Base-by-base conservation (phyloP, 2,797 vertebrate genomes). In the Clarias pachynema region DNA sequence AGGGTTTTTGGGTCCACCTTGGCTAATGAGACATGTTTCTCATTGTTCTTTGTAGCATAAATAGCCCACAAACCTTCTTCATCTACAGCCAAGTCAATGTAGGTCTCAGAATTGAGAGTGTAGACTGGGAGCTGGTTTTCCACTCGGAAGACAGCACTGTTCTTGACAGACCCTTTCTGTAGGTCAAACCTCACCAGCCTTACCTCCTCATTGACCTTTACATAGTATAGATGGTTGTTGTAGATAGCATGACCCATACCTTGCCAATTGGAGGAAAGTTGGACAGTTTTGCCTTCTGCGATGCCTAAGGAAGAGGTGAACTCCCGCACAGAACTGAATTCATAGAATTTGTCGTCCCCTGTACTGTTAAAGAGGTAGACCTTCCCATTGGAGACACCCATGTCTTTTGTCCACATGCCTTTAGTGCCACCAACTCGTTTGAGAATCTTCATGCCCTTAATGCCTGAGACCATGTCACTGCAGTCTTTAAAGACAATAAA, bases 381-480 rank as follows among this genome's bases (percentile, higher is more conserved):
- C 93, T 96, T 98, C 88, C 97, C 97, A 0, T 95, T 93, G 57
- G 84, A 90, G 0, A 86, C 83, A 85, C 89, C 87, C 0, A 94
- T 94, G 40, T 99, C 98, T 92, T 97, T 99, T 90, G 96, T 97
- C 98, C 98, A 99, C 74, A 95, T 95, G 49, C 98, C 98, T 0
- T 96, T 95, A 1, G 94, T 3, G 5, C 96, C 95, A 5, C 98
- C 98, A 0, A 96, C 94, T 20, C 96, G 94, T 93, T 99, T 99
- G 83, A 99, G 87, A 91, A 99, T 98, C 95, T 99, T 99, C 97
- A 99, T 98, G 90, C 97, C 97, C 90, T 96, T 98, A 87, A 99
- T 94, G 5, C 94, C 97, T 70, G 96, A 96, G 82, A 99, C 96
- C 89, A 98, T 98, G 91, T 99, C 96, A 0, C 95, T 95, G 92